A percentile compares a stretch with the other conserved stretches of the same genome.
These are phyloP conservation scores for Motacilla alba DNA, from an alignment of 2,113 vertebrate genomes.

Conservation along the genomic window DNA sequence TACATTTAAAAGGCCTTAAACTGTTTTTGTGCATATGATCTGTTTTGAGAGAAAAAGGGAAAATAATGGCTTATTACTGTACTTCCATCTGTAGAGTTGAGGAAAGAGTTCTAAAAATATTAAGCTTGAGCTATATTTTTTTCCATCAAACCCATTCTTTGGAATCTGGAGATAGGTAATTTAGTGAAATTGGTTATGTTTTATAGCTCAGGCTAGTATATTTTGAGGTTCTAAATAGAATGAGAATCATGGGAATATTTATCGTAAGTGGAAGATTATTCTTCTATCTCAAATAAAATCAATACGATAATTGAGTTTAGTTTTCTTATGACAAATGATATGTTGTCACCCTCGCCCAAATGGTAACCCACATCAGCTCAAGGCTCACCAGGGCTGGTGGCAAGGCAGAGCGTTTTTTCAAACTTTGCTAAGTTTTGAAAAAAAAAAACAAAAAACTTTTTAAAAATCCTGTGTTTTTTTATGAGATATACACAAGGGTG, in stretches of 20 bases:
- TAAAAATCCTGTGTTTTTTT: rapidly evolving
- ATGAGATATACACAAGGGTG: rapidly evolving
- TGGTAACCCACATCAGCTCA: not conserved
- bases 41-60: not conserved
- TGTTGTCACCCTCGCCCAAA: not conserved
- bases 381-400: not conserved
- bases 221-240: not conserved
- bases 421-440: not conserved
- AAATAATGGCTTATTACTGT: not conserved
- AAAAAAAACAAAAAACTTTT: not conserved
- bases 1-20: not conserved
- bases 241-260: not conserved
- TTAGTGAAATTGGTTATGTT: not conserved
- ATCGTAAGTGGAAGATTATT: not conserved
- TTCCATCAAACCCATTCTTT: not conserved
- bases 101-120: not conserved
- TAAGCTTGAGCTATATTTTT: not conserved
- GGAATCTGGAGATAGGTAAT: not conserved
- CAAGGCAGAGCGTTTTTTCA: not conserved
- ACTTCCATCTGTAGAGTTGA: not conserved
- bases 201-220: not conserved
- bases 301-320: not conserved
- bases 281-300: not conserved
- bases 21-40: not conserved
- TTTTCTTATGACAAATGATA: not conserved